Conservation (phyloP, 2,113 vertebrate genomes). For the Megaptera novaeangliae region DNA sequence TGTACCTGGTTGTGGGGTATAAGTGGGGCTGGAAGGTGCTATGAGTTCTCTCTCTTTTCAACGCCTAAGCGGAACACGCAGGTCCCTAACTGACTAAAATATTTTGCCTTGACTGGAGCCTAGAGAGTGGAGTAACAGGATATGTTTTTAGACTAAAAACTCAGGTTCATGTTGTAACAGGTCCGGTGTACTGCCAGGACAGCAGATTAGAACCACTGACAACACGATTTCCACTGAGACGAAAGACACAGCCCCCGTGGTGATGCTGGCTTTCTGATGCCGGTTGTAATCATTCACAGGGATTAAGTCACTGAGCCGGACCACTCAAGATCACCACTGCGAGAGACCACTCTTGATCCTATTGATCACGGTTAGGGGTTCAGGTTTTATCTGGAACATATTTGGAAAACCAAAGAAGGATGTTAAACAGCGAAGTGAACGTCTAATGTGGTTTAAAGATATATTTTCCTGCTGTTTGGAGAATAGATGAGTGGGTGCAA, state of each 20-base stretch:
- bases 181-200: neutral
- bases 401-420: neutral
- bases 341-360: accelerated
- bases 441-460: neutral
- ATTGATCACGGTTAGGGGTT: accelerated
- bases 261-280: neutral
- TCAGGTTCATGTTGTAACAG: neutral
- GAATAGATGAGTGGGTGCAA: accelerated
- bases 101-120: neutral
- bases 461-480: neutral
- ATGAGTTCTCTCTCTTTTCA: neutral
- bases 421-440: neutral
- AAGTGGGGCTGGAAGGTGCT: neutral
- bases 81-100: neutral
- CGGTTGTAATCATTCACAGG: neutral
- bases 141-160: neutral
- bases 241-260: accelerated
- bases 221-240: neutral
- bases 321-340: no score
- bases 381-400: neutral
- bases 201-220: neutral
- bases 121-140: neutral
- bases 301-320: no score
- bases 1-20: accelerated
- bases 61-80: neutral